Conservation (phyloP, 2,888 invertebrate genomes). For the Drosophila paracracens region DNA sequence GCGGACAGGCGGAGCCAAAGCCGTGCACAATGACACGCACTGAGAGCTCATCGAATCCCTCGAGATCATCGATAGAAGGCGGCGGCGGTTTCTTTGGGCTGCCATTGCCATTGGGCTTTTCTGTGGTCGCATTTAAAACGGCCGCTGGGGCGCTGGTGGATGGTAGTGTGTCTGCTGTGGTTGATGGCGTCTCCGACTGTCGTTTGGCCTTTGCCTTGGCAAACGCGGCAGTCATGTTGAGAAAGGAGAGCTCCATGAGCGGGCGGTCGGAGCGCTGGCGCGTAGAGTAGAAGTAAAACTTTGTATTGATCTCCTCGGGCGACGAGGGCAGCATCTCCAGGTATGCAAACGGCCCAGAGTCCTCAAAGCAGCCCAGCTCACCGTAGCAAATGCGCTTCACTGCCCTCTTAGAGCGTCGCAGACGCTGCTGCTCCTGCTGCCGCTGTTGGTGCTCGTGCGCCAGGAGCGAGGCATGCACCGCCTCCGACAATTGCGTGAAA, state of each 20-base stretch:
- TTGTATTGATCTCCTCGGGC: constrained; percentile 94
- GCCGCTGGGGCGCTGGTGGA: constrained; percentile 66
- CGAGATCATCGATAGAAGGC: constrained; percentile 83
- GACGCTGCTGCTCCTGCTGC: constrained; percentile 50
- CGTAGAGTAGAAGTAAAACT: constrained; percentile 91
- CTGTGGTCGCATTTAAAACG: constrained; percentile 31
- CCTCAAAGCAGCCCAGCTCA: constrained; percentile 96
- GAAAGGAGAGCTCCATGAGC: constrained; percentile 89
- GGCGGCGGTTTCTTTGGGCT: constrained; percentile 47
- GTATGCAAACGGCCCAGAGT: constrained; percentile 95
- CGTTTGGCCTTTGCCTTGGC: constrained; percentile 57
- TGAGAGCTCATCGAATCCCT: constrained; percentile 85
- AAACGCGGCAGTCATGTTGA: constrained; percentile 90
- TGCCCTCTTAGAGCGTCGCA: constrained; percentile 89
- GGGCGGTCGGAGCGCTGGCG: constrained; percentile 89
- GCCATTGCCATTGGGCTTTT: constrained; percentile 24
- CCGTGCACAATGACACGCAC: constrained; percentile 96
- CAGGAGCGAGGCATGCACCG: constrained; percentile 71
- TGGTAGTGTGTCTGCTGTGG: constrained; percentile 27
- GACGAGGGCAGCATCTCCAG: constrained; percentile 94
- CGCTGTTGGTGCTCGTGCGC: constrained; percentile 63
- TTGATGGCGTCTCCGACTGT: constrained; percentile 40
- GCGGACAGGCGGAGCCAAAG: constrained; percentile 95
- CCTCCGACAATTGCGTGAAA: constrained; percentile 68
- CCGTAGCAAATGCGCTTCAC: constrained; percentile 94